These are phyloP conservation scores for Homarus americanus DNA, from an alignment of 1,140 invertebrate species.

Conservation along the genomic window DNA sequence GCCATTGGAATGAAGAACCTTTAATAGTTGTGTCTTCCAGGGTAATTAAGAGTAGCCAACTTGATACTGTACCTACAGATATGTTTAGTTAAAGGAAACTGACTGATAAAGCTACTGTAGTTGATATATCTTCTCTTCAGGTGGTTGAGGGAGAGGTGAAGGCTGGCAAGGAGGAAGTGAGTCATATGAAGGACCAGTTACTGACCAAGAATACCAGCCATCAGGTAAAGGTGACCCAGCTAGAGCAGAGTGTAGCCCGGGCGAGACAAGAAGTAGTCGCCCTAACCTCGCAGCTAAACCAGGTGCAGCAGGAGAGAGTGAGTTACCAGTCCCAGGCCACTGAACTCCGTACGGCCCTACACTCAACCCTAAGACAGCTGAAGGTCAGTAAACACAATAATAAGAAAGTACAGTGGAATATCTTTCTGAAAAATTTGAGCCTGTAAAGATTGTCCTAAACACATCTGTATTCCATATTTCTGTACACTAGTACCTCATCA, in stretches of 20 bases:
- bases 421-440: no score
- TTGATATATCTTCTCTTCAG: slow-evolving; percentile 3
- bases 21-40: no score
- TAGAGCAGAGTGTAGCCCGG: slow-evolving; percentile 36
- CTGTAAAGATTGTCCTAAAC: no score
- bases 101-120: neutral
- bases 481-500: no score
- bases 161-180: slow-evolving; percentile 29
- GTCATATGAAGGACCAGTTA: slow-evolving; percentile 19
- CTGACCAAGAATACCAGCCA: neutral
- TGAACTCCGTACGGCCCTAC: slow-evolving; percentile 41
- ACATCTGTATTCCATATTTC: no score
- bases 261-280: slow-evolving; percentile 39
- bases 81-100: no score
- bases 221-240: slow-evolving; percentile 12
- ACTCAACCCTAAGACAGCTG: slow-evolving; percentile 48
- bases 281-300: slow-evolving; percentile 28
- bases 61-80: no score
- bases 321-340: slow-evolving; percentile 57
- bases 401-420: neutral
- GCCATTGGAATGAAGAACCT: no score
- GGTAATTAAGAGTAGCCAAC: no score
- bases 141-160: slow-evolving; percentile 46
- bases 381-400: slow-evolving; percentile 45
- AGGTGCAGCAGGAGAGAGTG: slow-evolving; percentile 53